A percentile compares a stretch with the other conserved stretches of the same genome.
Evolutionary conservation across 2,888 invertebrate genomes (phyloP).

Genomic region (Machimus atricapillus): DNA sequence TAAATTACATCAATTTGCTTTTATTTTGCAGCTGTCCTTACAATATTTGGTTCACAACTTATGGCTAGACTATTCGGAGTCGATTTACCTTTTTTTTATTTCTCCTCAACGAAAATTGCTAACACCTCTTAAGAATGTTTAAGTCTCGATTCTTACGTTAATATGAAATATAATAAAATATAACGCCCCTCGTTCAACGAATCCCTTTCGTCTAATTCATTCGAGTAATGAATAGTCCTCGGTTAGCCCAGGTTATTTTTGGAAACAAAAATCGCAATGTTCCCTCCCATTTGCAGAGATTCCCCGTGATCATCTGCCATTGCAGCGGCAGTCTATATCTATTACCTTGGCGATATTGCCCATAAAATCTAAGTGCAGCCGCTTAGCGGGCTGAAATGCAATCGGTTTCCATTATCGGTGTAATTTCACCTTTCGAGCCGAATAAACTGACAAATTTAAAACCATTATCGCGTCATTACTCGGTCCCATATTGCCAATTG

Average conservation of each 20-base stretch:
- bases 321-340: background rate
- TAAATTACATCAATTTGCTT: no score
- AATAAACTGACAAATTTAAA: constrained; percentile 34
- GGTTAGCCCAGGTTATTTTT: background rate
- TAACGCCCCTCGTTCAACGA: no score
- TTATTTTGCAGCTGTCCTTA: no score
- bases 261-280: background rate
- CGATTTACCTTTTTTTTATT: no score
- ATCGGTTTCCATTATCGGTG: constrained; percentile 19
- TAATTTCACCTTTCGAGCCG: constrained; percentile 25
- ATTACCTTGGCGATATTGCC: background rate
- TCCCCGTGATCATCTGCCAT: background rate
- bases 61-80: no score
- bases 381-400: constrained; percentile 1
- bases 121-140: no score
- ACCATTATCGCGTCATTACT: constrained; percentile 33
- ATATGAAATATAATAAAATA: no score
- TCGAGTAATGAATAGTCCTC: background rate
- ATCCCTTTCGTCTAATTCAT: background rate
- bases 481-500: constrained; percentile 31
- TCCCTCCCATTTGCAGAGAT: background rate
- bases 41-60: no score
- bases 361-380: constrained; percentile 13
- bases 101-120: no score
- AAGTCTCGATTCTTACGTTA: no score